Evolutionary conservation across 2,888 invertebrate genomes (phyloP).

Genomic region (Melikaiella ostensackeni): DNA sequence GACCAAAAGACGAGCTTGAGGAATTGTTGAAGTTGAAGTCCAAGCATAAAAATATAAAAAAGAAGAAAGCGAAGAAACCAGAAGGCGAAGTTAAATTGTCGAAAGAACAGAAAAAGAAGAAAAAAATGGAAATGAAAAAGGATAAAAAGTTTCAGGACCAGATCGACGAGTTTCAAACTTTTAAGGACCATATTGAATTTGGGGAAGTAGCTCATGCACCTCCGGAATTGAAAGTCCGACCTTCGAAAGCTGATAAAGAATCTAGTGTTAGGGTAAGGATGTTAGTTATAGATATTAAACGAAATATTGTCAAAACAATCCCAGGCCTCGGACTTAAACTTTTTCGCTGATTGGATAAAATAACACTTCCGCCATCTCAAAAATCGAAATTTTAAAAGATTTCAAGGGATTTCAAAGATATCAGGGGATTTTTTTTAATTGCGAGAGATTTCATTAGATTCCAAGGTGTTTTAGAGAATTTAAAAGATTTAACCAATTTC

Average conservation of each 20-base stretch:
- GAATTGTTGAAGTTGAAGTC: conserved; percentile 77
- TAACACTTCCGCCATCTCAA: too few relatives aligned
- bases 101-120: conserved; percentile 79
- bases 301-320: too few relatives aligned
- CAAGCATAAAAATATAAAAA: conserved; percentile 71
- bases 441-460: too few relatives aligned
- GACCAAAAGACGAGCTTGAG: conserved; percentile 79
- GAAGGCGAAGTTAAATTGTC: conserved; percentile 71
- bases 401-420: too few relatives aligned
- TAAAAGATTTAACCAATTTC: too few relatives aligned
- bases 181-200: conserved; percentile 83
- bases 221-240: conserved; percentile 80
- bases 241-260: conserved; percentile 77
- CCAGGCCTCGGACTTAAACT: too few relatives aligned
- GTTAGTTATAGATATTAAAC: conserved; percentile 11
- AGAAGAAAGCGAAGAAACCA: conserved; percentile 66
- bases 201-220: conserved; percentile 88
- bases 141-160: conserved; percentile 73
- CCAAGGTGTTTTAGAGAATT: too few relatives aligned
- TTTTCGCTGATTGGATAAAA: too few relatives aligned
- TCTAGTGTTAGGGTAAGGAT: conserved; percentile 75
- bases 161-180: conserved; percentile 78
- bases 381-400: too few relatives aligned
- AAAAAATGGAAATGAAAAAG: conserved; percentile 79
- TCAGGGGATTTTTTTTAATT: too few relatives aligned